These are phyloP conservation scores for Dryobota labecula DNA, from an alignment of 2,888 invertebrate species.

Conservation along the genomic window DNA sequence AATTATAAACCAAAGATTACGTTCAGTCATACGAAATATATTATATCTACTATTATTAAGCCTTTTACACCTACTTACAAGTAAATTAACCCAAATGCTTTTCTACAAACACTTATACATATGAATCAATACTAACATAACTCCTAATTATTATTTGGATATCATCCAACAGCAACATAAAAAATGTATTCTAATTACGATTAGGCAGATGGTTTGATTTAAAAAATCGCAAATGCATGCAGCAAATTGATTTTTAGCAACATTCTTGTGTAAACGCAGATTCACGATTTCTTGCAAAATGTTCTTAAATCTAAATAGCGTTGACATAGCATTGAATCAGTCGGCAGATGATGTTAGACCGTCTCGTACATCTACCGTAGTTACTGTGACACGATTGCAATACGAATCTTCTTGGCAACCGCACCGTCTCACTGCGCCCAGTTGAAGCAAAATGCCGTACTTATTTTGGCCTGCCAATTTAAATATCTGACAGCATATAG, in stretches of 20 bases:
- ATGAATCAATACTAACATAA: constrained; percentile 13
- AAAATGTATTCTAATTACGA: constrained; percentile 25
- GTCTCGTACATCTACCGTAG: constrained; percentile 63
- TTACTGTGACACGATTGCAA: constrained; percentile 84
- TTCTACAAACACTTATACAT: constrained; percentile 6
- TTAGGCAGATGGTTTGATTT: neutral
- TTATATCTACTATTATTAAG: no score
- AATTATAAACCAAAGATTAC: no score
- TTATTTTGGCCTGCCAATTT: constrained; percentile 90
- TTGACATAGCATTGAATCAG: constrained; percentile 40
- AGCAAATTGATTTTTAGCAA: constrained; percentile 14
- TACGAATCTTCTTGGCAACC: constrained; percentile 88
- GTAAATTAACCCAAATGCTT: neutral
- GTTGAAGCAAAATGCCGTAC: constrained; percentile 90
- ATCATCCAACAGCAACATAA: constrained; percentile 46
- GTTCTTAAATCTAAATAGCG: constrained; percentile 27
- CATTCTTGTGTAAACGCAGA: constrained; percentile 19
- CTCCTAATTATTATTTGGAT: constrained; percentile 47
- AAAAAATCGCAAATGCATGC: constrained; percentile 16
- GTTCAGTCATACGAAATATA: neutral
- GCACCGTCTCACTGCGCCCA: constrained; percentile 81
- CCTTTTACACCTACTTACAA: neutral
- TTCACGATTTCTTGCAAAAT: constrained; percentile 28
- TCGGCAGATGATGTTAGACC: constrained; percentile 58
- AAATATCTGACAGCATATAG: constrained; percentile 80